Evolutionary conservation across 37 sponge, comb jelly and placozoan genomes (phyloP), one percentile per base, ranked within the genome.

Genomic region (Cliona cf. orientalis): DNA sequence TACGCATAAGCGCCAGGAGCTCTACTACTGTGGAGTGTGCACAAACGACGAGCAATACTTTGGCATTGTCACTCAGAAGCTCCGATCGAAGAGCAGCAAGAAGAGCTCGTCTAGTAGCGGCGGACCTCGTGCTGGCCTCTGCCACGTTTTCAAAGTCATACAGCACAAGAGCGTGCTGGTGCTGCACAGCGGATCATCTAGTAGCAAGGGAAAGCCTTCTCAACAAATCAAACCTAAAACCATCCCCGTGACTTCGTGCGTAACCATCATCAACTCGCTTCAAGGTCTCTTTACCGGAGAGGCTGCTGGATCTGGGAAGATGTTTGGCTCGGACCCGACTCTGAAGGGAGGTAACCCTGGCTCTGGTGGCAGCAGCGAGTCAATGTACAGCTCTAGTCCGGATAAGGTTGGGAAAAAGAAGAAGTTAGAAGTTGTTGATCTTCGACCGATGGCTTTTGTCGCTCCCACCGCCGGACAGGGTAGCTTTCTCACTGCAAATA

Each of bases 31-130:
- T 57, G 91, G 91, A 14, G 77, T 82, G 43, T 84, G 84, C 61
- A 82, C 79, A 32, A 79, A 91, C 32, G 87, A 91, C 42, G 91
- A 91, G 74, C 79, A 82, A 35, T 86, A 91, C 66, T 91, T 91
- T 86, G 91, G 74, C 5, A 72, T 91, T 19, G 91, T 91, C 21
- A 86, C 91, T 56, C 35, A 60, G 45, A 75, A 67, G 42, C 4
- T 43, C 1, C 45, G 71, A 1, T 58, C 43, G 28, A 81, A 73
- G 72, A 38, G 78, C 2, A 23, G 32, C 46, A 78, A 29, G 22
- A 81, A 73, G 89, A 22, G 44, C 2, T 5, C 5, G 4, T 39
- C 11, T 66, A 45, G 53, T 11, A 56, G 38, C 21, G 55, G 55
- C 56, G 42, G 32, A n/a, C 4, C 19, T 23, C 61, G 63, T 36